Percentiles rank a stretch among this genome's conserved stretches.
Conservation (phyloP, 1,140 invertebrate genomes). For the Mylabris phalerata region DNA sequence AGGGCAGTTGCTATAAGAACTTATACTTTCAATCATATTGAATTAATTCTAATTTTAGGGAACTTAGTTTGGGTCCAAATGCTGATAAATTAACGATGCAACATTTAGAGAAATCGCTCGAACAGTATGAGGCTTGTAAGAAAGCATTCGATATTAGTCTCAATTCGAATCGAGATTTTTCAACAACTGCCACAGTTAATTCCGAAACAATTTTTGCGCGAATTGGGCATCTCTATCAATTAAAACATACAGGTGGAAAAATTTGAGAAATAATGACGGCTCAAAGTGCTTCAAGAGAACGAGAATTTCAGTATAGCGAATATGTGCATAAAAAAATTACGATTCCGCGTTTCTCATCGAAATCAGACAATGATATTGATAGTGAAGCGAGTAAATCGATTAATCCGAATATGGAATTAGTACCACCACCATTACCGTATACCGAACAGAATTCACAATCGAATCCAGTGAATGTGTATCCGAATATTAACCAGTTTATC, state of each 20-base stretch:
- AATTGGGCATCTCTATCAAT: conserved; percentile 2
- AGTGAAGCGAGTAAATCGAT: not conserved
- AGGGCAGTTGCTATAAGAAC: no score
- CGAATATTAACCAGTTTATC: no score
- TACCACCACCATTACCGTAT: no score
- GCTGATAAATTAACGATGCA: not conserved
- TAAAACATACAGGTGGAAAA: conserved; percentile 11
- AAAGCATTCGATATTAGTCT: not conserved
- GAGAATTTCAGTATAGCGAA: not conserved
- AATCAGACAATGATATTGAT: no score
- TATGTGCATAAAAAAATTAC: not conserved
- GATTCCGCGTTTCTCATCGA: no score
- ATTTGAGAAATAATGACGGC: conserved; percentile 6
- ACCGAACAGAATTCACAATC: no score
- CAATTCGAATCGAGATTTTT: not conserved
- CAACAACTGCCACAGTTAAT: not conserved
- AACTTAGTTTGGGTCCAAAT: conserved; percentile 12
- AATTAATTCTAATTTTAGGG: conserved; percentile 10
- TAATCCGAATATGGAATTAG: not conserved
- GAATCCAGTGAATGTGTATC: no score
- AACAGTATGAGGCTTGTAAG: not conserved
- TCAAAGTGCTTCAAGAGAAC: not conserved
- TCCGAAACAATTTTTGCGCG: not conserved
- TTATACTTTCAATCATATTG: no score
- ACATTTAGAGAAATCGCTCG: conserved; percentile 3